phyloP scores from a whole-genome alignment of 1,140 invertebrate genomes.

The Drosophila kikkawai region DNA sequence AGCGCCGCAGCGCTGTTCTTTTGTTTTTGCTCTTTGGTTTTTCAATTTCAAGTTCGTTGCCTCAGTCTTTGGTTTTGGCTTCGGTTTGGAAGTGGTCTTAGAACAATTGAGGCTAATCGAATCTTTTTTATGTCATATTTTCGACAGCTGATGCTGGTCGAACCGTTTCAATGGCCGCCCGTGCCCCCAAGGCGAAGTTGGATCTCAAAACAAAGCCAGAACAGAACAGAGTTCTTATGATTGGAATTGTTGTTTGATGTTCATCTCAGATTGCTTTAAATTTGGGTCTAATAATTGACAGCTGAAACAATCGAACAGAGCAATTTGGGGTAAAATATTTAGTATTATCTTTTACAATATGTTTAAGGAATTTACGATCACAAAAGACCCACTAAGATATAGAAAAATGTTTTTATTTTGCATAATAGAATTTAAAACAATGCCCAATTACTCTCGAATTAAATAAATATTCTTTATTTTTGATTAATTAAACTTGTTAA shows the following conservation, averaged over 20 bases:
- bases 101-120: conserved; percentile 82
- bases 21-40: conserved; percentile 61
- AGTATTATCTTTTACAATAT: neutral
- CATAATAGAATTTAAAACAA: neutral
- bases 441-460: too few species aligned
- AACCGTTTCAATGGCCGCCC: conserved; percentile 56
- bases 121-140: conserved; percentile 67
- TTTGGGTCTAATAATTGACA: conserved; percentile 41
- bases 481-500: neutral
- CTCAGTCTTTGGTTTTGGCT: conserved; percentile 63
- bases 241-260: conserved; percentile 39
- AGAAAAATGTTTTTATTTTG: neutral
- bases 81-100: conserved; percentile 58
- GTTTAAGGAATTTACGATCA: neutral
- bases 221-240: conserved; percentile 25
- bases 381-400: neutral
- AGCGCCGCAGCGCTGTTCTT: conserved; percentile 34
- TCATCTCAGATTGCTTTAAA: conserved; percentile 40
- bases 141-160: conserved; percentile 76
- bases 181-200: conserved; percentile 28
- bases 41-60: conserved; percentile 82
- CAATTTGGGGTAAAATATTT: conserved; percentile 11
- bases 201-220: conserved; percentile 24
- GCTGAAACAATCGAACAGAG: conserved; percentile 24
- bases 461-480: neutral